These are phyloP conservation scores for honey bee (Apis mellifera) DNA, from an alignment of 1,140 invertebrate species.

Conservation along the genomic window DNA sequence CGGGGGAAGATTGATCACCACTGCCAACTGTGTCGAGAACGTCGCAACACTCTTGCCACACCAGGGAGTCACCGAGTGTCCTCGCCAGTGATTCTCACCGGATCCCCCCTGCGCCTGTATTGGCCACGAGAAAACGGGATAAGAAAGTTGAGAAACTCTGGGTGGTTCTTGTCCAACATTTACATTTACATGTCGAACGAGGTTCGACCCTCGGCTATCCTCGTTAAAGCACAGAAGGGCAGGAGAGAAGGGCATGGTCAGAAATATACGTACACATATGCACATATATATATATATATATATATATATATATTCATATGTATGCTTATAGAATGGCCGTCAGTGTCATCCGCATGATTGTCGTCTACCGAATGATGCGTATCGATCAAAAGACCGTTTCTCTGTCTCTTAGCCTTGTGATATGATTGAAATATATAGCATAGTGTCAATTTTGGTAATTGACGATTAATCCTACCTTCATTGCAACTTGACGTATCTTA, in stretches of 20 bases:
- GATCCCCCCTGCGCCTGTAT: neutral
- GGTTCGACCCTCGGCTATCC: constrained; percentile 65
- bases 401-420: too few relatives aligned
- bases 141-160: constrained; percentile 56
- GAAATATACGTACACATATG: constrained; percentile 42
- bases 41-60: constrained; percentile 68
- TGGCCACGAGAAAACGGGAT: neutral
- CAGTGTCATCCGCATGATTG: constrained; percentile 61
- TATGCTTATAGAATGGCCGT: constrained; percentile 52
- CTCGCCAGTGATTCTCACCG: constrained; percentile 66
- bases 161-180: constrained; percentile 69
- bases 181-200: constrained; percentile 75
- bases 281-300: too few relatives aligned
- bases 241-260: constrained; percentile 37
- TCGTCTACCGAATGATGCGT: constrained; percentile 58
- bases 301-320: constrained; percentile 25
- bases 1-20: constrained; percentile 69
- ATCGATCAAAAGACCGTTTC: constrained; percentile 58
- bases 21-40: constrained; percentile 68
- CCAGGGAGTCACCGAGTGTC: constrained; percentile 56
- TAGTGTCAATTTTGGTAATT: neutral
- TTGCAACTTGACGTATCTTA: too few relatives aligned
- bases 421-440: neutral
- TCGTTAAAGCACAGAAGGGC: constrained; percentile 62
- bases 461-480: too few relatives aligned